Evolutionary conservation across 2,797 vertebrate genomes (phyloP).

Genomic region (Euthynnus affinis): DNA sequence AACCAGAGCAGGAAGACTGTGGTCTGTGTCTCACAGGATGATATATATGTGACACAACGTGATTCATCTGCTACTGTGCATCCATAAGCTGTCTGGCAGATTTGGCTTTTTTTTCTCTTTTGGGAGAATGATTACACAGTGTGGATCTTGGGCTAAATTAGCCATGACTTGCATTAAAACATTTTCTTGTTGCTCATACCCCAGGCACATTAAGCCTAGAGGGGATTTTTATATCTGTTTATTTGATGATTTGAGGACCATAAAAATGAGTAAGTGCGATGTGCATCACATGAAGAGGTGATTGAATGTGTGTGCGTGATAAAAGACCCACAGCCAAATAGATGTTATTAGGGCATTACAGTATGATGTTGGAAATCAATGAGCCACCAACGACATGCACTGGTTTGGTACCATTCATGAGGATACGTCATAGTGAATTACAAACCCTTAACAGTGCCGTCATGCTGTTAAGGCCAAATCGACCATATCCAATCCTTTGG

Average conservation of each 20-base stretch:
- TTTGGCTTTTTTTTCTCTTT: conserved; percentile 50
- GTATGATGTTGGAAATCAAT: conserved; percentile 44
- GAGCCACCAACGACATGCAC: conserved; percentile 42
- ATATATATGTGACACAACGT: conserved; percentile 71
- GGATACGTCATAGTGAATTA: conserved; percentile 70
- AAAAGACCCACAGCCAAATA: conserved; percentile 50
- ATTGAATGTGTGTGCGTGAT: conserved; percentile 55
- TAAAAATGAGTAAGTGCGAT: conserved; percentile 51
- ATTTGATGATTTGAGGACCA: conserved; percentile 60
- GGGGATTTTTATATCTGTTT: conserved; percentile 54
- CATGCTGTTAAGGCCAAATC: conserved; percentile 72
- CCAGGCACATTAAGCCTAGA: conserved; percentile 27
- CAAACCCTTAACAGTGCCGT: conserved; percentile 62
- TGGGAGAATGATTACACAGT: conserved; percentile 74
- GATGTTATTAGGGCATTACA: conserved; percentile 38
- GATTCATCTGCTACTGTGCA: conserved; percentile 80
- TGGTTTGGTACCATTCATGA: conserved; percentile 46
- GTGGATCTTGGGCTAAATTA: conserved; percentile 72
- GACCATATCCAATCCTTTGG: conserved; percentile 74
- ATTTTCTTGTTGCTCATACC: conserved; percentile 38
- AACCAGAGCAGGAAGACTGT: conserved; percentile 69
- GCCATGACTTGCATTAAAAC: conserved; percentile 71
- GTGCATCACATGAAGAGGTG: conserved; percentile 54
- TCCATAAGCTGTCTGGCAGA: conserved; percentile 79
- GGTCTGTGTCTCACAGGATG: conserved; percentile 67